These are phyloP conservation scores for Ptychadena robeensis DNA, from an alignment of 2,797 vertebrate genomes.

Conservation along the genomic window DNA sequence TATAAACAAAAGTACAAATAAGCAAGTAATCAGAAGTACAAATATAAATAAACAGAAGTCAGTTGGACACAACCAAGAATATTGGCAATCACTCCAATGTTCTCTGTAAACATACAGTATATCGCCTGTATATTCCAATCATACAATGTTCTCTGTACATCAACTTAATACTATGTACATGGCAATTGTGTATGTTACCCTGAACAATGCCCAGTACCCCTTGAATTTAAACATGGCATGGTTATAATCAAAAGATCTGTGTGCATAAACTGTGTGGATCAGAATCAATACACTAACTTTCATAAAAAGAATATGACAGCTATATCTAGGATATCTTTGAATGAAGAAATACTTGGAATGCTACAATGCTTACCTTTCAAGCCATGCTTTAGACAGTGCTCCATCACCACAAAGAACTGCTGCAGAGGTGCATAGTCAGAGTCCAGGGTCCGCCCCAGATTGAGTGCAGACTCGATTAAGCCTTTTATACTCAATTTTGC, in stretches of 20 bases:
- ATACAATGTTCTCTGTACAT: too few relatives aligned
- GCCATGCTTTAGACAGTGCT: constrained; percentile 96
- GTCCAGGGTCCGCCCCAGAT: constrained; percentile 93
- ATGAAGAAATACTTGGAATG: not conserved
- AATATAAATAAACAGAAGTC: too few relatives aligned
- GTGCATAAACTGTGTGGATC: not conserved
- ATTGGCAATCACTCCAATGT: too few relatives aligned
- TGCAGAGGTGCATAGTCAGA: constrained; percentile 97
- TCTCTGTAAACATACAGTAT: too few relatives aligned
- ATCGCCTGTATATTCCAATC: too few relatives aligned
- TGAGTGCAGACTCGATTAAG: constrained; percentile 94
- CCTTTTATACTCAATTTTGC: constrained; percentile 98
- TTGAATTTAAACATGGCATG: not conserved
- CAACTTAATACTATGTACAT: too few relatives aligned
- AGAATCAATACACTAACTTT: not conserved
- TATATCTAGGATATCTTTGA: not conserved
- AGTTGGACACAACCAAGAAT: too few relatives aligned
- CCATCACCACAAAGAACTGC: constrained; percentile 99
- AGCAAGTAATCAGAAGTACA: too few relatives aligned
- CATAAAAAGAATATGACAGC: not conserved
- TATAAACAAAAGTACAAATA: too few relatives aligned
- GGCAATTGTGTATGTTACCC: too few relatives aligned
- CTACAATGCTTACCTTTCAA: constrained; percentile 83
- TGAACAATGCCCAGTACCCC: not conserved
- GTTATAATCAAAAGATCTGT: not conserved